A percentile compares a stretch with the other conserved stretches of the same genome.
phyloP scores from a whole-genome alignment of 2,113 vertebrate genomes.

The Lepisosteus osseus region DNA sequence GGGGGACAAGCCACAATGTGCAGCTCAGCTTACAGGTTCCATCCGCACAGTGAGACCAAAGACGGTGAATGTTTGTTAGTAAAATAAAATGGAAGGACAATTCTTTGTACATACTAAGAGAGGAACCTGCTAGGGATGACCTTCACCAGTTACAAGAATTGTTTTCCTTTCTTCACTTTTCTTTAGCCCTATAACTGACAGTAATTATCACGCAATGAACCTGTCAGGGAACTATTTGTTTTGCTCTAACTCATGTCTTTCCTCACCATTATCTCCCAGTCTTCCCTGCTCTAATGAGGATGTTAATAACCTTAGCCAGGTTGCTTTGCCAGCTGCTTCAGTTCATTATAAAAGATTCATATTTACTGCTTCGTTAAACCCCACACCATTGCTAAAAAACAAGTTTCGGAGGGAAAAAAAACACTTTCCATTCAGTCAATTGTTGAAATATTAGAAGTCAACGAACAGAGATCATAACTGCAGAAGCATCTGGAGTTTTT shows the following conservation, averaged over 20 bases:
- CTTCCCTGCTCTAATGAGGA: conserved; percentile 72
- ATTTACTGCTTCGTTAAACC: conserved; percentile 85
- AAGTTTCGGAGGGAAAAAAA: background rate
- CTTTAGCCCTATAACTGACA: conserved; percentile 17
- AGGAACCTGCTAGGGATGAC: background rate
- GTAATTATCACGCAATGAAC: conserved; percentile 35
- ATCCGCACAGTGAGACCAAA: no score
- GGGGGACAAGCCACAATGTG: no score
- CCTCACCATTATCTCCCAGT: conserved; percentile 66
- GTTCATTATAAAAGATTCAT: conserved; percentile 84
- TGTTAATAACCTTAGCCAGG: conserved; percentile 80
- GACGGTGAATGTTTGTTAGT: no score
- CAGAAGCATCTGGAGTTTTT: background rate
- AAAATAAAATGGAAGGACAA: no score
- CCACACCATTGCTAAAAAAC: conserved; percentile 24
- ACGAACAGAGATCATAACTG: conserved; percentile 8
- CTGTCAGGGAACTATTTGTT: conserved; percentile 60
- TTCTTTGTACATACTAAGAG: background rate
- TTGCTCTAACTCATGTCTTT: conserved; percentile 70
- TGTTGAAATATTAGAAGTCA: conserved; percentile 8
- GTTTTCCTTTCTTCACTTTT: background rate
- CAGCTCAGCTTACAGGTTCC: no score
- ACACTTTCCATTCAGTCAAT: conserved; percentile 8
- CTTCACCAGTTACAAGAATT: background rate
- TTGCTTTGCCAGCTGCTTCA: conserved; percentile 78